Evolutionary conservation across 2,888 invertebrate species (phyloP).

Genomic region (Dicyrtomina minuta): DNA sequence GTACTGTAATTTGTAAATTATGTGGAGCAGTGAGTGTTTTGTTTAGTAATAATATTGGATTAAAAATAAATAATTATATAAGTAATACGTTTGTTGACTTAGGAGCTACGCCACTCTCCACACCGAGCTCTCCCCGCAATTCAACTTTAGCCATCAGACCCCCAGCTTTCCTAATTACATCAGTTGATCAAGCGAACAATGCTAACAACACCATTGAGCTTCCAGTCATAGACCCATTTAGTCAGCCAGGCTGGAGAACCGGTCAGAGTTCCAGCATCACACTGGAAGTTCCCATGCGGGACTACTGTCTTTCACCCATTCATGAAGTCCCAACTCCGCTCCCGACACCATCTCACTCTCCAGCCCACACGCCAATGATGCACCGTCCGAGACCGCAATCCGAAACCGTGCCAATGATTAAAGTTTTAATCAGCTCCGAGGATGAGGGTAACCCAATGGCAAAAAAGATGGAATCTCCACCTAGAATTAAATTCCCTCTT

Average conservation of each 20-base stretch:
- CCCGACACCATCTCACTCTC: slow-evolving; percentile 67
- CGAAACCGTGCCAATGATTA: slow-evolving; percentile 42
- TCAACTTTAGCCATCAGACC: slow-evolving; percentile 59
- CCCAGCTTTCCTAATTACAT: slow-evolving; percentile 52
- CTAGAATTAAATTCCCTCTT: slow-evolving; percentile 31
- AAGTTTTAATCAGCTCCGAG: slow-evolving; percentile 48
- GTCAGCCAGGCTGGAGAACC: slow-evolving; percentile 58
- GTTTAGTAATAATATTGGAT: no score
- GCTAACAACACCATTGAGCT: slow-evolving; percentile 45
- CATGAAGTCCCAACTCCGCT: slow-evolving; percentile 67
- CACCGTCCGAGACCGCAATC: slow-evolving; percentile 50
- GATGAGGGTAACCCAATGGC: slow-evolving; percentile 39
- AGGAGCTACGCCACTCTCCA: slow-evolving; percentile 57
- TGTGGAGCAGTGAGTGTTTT: no score
- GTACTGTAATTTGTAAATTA: no score
- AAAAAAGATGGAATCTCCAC: background rate
- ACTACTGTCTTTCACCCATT: slow-evolving; percentile 75
- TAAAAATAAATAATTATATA: no score
- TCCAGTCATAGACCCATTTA: slow-evolving; percentile 52
- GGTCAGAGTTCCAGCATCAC: slow-evolving; percentile 74
- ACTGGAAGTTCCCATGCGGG: slow-evolving; percentile 70
- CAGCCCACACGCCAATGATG: slow-evolving; percentile 68
- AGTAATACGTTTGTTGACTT: background rate
- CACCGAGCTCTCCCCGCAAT: slow-evolving; percentile 66
- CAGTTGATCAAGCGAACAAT: slow-evolving; percentile 41